A percentile compares a stretch with the other conserved stretches of the same genome.
These are phyloP conservation scores for Microctonus brassicae DNA, from an alignment of 2,888 invertebrate genomes.

Conservation along the genomic window DNA sequence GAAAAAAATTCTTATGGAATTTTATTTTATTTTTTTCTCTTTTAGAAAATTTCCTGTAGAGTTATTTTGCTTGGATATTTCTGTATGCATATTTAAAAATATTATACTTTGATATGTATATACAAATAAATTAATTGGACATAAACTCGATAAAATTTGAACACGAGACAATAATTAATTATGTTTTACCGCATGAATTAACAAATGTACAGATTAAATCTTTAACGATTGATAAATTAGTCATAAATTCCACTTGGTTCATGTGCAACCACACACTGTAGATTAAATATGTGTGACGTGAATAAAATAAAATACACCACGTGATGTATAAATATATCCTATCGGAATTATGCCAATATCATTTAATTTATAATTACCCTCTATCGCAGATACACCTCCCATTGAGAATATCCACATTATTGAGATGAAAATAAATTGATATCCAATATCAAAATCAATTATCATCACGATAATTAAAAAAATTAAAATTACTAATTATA, in stretches of 20 bases:
- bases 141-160: not conserved
- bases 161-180: not conserved
- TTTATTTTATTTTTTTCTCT: no score
- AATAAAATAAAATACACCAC: constrained; percentile 1
- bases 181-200: not conserved
- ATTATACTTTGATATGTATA: no score
- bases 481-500: no score
- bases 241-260: not conserved
- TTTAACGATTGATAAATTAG: not conserved
- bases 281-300: not conserved
- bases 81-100: no score
- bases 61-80: no score
- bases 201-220: not conserved
- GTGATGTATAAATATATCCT: not conserved
- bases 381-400: not conserved
- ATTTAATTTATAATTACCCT: not conserved
- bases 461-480: not conserved
- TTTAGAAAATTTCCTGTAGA: no score
- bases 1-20: no score
- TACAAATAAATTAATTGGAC: not conserved
- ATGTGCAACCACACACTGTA: not conserved
- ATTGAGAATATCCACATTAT: not conserved
- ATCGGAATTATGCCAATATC: constrained; percentile 3
- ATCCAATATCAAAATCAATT: not conserved
- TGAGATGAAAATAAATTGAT: not conserved